Conservation (phyloP, 1,140 invertebrate species). For the Cotesia chilonis region DNA sequence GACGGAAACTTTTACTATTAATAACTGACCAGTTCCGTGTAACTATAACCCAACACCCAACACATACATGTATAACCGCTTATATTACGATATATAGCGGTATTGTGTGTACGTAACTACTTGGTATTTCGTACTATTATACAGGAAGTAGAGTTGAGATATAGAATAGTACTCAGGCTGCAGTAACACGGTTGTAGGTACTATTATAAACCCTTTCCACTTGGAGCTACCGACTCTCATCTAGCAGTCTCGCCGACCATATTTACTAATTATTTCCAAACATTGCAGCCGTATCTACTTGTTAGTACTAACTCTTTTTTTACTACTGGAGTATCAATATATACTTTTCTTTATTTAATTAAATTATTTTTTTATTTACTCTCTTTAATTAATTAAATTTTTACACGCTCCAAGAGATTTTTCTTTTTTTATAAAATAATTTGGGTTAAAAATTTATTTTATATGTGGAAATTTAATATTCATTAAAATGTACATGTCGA, state of each 20-base stretch:
- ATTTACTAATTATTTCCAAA: conserved; percentile 31
- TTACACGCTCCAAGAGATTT: too few species aligned
- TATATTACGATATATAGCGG: too few species aligned
- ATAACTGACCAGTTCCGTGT: conserved; percentile 23
- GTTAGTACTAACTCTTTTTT: conserved; percentile 13
- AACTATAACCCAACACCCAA: not conserved
- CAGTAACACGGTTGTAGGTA: not conserved
- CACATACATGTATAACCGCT: not conserved
- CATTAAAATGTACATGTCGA: too few species aligned
- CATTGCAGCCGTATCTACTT: conserved; percentile 29
- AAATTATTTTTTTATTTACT: too few species aligned
- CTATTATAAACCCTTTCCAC: conserved; percentile 14
- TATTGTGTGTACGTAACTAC: too few species aligned
- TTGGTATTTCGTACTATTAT: too few species aligned
- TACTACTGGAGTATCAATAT: not conserved
- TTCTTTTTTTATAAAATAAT: too few species aligned
- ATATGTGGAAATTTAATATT: too few species aligned
- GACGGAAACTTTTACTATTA: conserved; percentile 20
- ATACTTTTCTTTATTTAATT: conserved; percentile 6
- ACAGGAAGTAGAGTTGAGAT: too few species aligned
- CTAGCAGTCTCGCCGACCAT: not conserved
- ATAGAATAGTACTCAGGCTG: too few species aligned
- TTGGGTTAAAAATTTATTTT: too few species aligned
- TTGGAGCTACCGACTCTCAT: not conserved
- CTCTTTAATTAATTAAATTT: too few species aligned